Percentiles rank a stretch among this genome's conserved stretches.
These are phyloP conservation scores for Mola mola DNA, from an alignment of 2,113 vertebrate species.

Conservation along the genomic window DNA sequence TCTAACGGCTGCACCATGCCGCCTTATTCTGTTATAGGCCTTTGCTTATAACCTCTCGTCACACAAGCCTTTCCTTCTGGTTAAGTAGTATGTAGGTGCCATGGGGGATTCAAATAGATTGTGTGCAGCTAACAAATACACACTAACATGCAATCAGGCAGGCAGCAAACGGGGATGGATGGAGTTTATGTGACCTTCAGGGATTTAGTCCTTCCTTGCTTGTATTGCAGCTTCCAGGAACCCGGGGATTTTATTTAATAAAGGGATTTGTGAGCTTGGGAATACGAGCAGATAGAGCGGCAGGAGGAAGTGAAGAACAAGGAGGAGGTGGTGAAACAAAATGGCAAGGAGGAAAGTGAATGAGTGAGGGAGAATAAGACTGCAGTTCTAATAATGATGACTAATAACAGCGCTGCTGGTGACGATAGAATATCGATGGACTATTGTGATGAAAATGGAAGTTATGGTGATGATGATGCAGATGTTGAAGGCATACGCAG, in stretches of 20 bases:
- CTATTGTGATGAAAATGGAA: conserved; percentile 4
- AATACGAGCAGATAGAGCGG: conserved; percentile 18
- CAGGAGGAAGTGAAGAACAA: not conserved
- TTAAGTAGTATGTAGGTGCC: conserved; percentile 63
- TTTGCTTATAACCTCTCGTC: conserved; percentile 54
- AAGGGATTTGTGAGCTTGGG: conserved; percentile 61
- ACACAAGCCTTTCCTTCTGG: conserved; percentile 57
- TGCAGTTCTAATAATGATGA: conserved; percentile 7
- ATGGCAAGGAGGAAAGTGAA: not conserved
- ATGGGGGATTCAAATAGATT: conserved; percentile 69
- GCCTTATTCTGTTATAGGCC: conserved; percentile 66
- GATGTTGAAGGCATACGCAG: conserved; percentile 10
- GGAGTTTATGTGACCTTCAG: conserved; percentile 48
- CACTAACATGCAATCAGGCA: conserved; percentile 45
- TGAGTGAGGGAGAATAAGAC: conserved; percentile 3
- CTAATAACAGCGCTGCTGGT: not conserved
- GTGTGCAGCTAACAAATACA: conserved; percentile 20
- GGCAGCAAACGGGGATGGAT: conserved; percentile 42
- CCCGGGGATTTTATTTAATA: conserved; percentile 71
- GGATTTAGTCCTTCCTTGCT: conserved; percentile 60
- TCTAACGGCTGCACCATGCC: conserved; percentile 51
- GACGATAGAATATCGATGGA: conserved; percentile 3
- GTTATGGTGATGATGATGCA: not conserved
- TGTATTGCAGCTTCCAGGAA: conserved; percentile 52
- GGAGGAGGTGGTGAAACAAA: conserved; percentile 16